A percentile compares a stretch with the other conserved stretches of the same genome.
These are phyloP conservation scores for Neostethus bicornis DNA, from an alignment of 2,797 vertebrate species.

Conservation along the genomic window DNA sequence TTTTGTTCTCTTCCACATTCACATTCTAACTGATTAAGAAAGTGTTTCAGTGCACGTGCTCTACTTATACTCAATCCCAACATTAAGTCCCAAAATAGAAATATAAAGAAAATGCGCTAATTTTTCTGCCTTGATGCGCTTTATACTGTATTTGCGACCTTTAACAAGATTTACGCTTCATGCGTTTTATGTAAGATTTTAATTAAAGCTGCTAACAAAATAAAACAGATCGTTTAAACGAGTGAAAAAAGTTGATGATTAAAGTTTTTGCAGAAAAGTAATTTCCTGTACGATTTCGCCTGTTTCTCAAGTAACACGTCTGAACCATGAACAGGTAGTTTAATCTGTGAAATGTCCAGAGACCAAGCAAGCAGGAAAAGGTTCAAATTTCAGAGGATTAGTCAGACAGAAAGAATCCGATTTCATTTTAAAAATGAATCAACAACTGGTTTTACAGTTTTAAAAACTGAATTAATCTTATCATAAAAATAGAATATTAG, in stretches of 20 bases:
- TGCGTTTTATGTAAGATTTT: constrained; percentile 4
- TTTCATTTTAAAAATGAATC: not conserved
- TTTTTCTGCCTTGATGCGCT: too few relatives aligned
- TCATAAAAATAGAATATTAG: too few relatives aligned
- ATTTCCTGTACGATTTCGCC: constrained; percentile 61
- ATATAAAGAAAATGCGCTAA: too few relatives aligned
- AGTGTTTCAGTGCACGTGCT: too few relatives aligned
- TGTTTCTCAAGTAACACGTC: constrained; percentile 56
- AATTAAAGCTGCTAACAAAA: constrained; percentile 17
- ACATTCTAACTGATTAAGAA: too few relatives aligned
- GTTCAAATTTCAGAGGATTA: constrained; percentile 40
- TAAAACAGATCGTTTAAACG: constrained; percentile 23
- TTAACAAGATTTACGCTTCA: too few relatives aligned
- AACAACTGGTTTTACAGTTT: constrained; percentile 6
- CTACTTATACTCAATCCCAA: too few relatives aligned
- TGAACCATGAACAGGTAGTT: constrained; percentile 19
- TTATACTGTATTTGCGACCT: too few relatives aligned
- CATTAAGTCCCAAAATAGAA: too few relatives aligned
- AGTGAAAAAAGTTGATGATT: constrained; percentile 35
- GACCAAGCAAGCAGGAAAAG: constrained; percentile 30
- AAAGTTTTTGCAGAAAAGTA: constrained; percentile 49
- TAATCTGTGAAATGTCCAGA: constrained; percentile 10
- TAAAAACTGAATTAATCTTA: too few relatives aligned
- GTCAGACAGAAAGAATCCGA: constrained; percentile 1
- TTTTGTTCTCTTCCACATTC: too few relatives aligned